Evolutionary conservation across 2,888 invertebrate genomes (phyloP).

Genomic region (Eulithis prunata): DNA sequence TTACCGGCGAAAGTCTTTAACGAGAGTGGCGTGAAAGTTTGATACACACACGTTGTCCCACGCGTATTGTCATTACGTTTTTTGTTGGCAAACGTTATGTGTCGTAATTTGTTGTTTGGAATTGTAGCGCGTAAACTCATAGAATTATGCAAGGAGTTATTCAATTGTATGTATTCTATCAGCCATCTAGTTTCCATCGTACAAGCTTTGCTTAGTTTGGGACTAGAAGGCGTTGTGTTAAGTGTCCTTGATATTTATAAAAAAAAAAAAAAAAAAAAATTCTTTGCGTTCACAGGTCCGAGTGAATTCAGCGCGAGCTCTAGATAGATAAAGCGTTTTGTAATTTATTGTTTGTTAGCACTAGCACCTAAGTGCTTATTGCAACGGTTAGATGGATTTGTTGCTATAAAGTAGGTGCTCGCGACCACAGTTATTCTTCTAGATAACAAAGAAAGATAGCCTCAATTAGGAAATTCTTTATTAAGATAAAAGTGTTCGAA

Average conservation of each 20-base stretch:
- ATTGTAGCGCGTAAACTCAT: conserved; percentile 50
- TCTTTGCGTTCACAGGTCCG: conserved; percentile 39
- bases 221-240: too few species aligned
- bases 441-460: conserved; percentile 31
- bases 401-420: conserved; percentile 21
- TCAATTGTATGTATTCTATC: too few species aligned
- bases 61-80: conserved; percentile 60
- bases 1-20: conserved; percentile 80
- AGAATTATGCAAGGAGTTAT: conserved; percentile 55
- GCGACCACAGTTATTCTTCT: conserved; percentile 31
- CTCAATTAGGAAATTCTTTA: conserved; percentile 26
- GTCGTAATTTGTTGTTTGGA: conserved; percentile 60
- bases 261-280: too few species aligned
- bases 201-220: too few species aligned
- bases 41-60: conserved; percentile 61
- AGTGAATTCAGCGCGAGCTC: conserved; percentile 41
- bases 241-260: too few species aligned
- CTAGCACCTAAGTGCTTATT: conserved; percentile 29
- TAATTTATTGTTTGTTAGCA: conserved; percentile 35
- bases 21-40: conserved; percentile 77
- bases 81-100: conserved; percentile 58
- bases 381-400: conserved; percentile 23
- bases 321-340: conserved; percentile 42
- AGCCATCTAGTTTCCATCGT: too few species aligned
- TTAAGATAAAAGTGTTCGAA: conserved; percentile 6